Percentiles rank a stretch among this genome's conserved stretches.
Evolutionary conservation across 2,888 invertebrate species (phyloP).

Genomic region (Drosophila dives): DNA sequence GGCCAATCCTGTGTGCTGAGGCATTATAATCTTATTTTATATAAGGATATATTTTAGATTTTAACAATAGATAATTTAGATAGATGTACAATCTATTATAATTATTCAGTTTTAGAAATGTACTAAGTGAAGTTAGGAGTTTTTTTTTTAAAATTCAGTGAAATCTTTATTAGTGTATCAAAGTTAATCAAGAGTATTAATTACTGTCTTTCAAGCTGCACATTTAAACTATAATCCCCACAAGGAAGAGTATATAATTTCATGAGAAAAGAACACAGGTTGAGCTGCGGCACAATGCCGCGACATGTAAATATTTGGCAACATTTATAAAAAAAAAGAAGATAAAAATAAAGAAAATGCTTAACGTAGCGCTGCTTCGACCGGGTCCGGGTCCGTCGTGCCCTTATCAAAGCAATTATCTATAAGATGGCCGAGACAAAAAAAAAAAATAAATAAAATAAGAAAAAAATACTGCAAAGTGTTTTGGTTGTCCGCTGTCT

Average conservation of each 20-base stretch:
- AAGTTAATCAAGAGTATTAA: background rate
- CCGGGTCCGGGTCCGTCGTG: conserved; percentile 24
- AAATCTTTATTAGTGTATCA: background rate
- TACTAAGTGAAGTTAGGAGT: background rate
- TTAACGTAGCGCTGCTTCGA: background rate
- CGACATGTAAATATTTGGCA: conserved; percentile 79
- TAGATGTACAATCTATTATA: no score
- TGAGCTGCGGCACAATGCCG: conserved; percentile 61
- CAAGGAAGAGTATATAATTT: background rate
- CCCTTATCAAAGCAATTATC: conserved; percentile 79
- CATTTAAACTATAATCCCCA: background rate
- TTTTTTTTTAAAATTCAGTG: background rate
- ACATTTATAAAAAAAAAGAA: conserved; percentile 68
- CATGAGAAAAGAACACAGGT: conserved; percentile 8
- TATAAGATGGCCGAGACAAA: conserved; percentile 63
- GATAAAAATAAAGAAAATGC: conserved; percentile 6
- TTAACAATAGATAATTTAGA: background rate
- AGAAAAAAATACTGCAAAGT: conserved; percentile 21
- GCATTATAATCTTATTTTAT: no score
- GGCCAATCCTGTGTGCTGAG: no score
- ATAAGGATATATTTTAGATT: no score
- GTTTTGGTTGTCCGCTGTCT: conserved; percentile 33
- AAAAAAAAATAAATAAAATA: background rate
- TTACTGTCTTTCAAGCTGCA: background rate
- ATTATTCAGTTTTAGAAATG: background rate